Evolutionary conservation across 1,140 invertebrate genomes (phyloP).

Genomic region (Anastrepha obliqua): DNA sequence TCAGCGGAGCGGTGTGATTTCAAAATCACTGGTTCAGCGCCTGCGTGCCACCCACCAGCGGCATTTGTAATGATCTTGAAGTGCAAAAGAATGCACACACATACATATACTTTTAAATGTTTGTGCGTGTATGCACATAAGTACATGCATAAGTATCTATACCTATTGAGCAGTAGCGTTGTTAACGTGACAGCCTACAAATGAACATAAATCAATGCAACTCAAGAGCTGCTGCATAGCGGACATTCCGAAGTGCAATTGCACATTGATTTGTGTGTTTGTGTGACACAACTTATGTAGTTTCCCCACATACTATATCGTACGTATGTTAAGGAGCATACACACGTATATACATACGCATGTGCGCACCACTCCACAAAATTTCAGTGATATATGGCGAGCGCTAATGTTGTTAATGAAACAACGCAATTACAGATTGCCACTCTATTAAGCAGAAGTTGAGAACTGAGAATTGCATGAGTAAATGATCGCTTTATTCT

Average conservation of each 20-base stretch:
- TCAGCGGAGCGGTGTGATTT: not conserved
- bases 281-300: too few species aligned
- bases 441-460: conserved; percentile 10
- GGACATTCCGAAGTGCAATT: not conserved
- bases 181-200: conserved; percentile 40
- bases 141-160: not conserved
- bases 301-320: not conserved
- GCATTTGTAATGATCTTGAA: conserved; percentile 13
- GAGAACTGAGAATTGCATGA: not conserved
- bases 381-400: conserved; percentile 13
- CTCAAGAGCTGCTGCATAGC: conserved; percentile 25
- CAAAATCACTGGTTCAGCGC: conserved; percentile 2
- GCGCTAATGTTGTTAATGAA: conserved; percentile 56
- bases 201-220: conserved; percentile 33
- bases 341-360: not conserved
- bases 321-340: not conserved
- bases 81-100: not conserved
- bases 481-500: conserved; percentile 18
- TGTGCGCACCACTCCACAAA: not conserved
- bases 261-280: too few species aligned
- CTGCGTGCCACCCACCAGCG: conserved; percentile 42
- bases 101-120: not conserved
- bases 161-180: not conserved
- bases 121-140: not conserved
- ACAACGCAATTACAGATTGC: conserved; percentile 56